Evolutionary conservation across 2,888 invertebrate species (phyloP), one percentile per base, ranked within the genome.

Genomic region (Willowsia nigromaculata): DNA sequence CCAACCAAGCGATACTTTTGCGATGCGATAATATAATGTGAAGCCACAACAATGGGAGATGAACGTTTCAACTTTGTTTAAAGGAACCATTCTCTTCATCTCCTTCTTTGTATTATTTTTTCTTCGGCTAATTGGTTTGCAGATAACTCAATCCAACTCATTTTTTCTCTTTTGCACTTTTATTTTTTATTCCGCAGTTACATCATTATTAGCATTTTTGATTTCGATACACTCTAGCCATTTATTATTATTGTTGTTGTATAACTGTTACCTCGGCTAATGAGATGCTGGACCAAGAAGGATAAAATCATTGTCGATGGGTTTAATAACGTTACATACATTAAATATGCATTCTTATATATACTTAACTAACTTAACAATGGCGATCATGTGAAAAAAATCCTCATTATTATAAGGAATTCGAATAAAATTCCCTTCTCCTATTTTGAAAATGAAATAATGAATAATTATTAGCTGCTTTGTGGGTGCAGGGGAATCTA

Each of bases 71-170:
- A n/a, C n/a, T n/a, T n/a, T n/a, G n/a, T n/a, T n/a, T n/a, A 80
- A 27, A 74, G 22, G 22, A 56, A 30, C 83, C 83, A 65, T 83
- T 83, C 83, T 83, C 83, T 82, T 81, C 82, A 47, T 40, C 82
- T 56, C 25, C 25, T 59, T 78, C 37, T 80, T 18, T 53, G 22
- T 40, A 33, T 0, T 47, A 7, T 2, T 25, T 47, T 13, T 40
- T 81, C 2, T 65, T 18, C 65, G 30, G 7, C 33, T 83, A 62
- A 83, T 68, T 83, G 27, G n/a, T 68, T 68, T 30, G 18, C 50
- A 81, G 68, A 83, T 68, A 68, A 65, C 65, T 68, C 68, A 68
- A 65, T 83, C 33, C 83, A 40, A n/a, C 40, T 43, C 65, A 18
- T 71, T n/a, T 43, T 43, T 74, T 22, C 25, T 47, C 15, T 50